phyloP scores from a whole-genome alignment of 2,888 invertebrate species.

The Julus scandinavius region DNA sequence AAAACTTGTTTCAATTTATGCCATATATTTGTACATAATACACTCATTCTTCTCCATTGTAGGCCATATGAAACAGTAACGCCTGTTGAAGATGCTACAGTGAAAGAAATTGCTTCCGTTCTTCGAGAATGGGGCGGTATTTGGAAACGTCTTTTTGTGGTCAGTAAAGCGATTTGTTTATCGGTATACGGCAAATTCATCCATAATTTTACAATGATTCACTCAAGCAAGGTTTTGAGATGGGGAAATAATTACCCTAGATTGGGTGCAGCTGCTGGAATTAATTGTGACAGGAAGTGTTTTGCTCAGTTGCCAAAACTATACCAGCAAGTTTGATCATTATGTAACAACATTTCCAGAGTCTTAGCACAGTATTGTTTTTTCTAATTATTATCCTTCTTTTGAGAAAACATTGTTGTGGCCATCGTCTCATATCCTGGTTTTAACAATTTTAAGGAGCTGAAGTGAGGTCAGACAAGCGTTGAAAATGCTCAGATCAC shows the following conservation, averaged over 20 bases:
- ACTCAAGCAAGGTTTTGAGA: not conserved
- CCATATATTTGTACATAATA: not conserved
- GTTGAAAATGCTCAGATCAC: not conserved
- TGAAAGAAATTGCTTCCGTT: constrained; percentile 89
- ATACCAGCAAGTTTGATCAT: not conserved
- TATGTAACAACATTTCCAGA: not conserved
- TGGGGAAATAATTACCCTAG: not conserved
- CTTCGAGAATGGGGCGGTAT: constrained; percentile 92
- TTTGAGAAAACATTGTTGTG: not conserved
- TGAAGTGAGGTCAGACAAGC: not conserved
- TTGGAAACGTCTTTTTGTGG: constrained; percentile 93
- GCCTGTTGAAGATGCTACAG: constrained; percentile 87
- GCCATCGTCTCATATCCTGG: not conserved
- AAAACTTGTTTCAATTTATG: not conserved
- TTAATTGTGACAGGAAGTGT: not conserved
- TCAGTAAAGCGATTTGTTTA: constrained; percentile 64
- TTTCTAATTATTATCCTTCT: not conserved
- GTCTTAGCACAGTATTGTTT: not conserved
- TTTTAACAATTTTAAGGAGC: constrained; percentile 5
- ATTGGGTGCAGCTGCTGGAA: constrained; percentile 42
- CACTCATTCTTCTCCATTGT: constrained; percentile 47
- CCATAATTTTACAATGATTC: not conserved
- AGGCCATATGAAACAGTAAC: constrained; percentile 75
- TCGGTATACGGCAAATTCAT: not conserved
- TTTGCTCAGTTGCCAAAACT: constrained; percentile 25